These are phyloP conservation scores for Pogoniulus pusillus DNA, from an alignment of 2,797 vertebrate species.

Conservation along the genomic window DNA sequence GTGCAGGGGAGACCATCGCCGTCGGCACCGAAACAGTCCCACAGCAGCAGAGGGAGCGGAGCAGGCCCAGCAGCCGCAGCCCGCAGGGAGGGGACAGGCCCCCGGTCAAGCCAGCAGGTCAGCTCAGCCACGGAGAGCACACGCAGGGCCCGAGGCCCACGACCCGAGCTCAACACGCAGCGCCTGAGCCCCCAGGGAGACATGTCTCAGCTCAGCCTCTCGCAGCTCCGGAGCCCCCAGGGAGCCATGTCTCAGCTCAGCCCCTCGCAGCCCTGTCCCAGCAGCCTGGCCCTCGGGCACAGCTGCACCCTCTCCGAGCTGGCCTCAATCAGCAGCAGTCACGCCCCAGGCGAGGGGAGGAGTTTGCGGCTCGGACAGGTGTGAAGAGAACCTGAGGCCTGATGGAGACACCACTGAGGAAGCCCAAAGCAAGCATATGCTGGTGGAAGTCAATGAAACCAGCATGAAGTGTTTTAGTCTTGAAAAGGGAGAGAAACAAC, in stretches of 20 bases:
- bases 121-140: not conserved
- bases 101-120: not conserved
- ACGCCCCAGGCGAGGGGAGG: accelerated
- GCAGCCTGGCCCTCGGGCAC: not conserved
- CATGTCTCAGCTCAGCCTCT: accelerated
- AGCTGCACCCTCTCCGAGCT: not conserved
- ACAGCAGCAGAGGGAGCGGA: too few species aligned
- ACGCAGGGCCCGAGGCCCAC: accelerated
- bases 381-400: not conserved
- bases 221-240: not conserved
- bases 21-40: too few species aligned
- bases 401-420: not conserved
- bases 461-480: not conserved
- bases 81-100: not conserved
- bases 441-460: not conserved
- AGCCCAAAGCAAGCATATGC: not conserved
- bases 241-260: accelerated
- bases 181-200: not conserved
- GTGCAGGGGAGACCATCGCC: not conserved
- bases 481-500: not conserved
- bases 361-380: not conserved
- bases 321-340: not conserved
- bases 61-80: not conserved
- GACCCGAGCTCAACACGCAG: too few species aligned
- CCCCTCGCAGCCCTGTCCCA: not conserved